Percentiles rank a stretch among this genome's conserved stretches.
phyloP scores from a whole-genome alignment of 1,140 invertebrate species.

The Prorops nasuta region DNA sequence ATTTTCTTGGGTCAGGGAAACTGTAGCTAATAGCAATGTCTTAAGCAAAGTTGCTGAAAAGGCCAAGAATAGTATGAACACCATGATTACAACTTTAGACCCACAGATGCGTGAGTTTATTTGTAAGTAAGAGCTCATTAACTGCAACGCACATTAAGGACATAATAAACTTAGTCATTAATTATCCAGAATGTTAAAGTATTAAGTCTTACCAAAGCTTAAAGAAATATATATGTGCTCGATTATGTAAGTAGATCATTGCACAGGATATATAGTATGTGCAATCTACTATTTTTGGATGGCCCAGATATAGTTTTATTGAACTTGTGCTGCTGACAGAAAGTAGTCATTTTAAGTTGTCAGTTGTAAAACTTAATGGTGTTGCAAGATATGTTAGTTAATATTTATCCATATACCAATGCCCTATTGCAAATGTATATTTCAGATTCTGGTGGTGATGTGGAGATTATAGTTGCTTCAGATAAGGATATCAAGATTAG shows the following conservation, averaged over 20 bases:
- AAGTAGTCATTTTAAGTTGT: background rate
- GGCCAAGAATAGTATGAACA: constrained; percentile 80
- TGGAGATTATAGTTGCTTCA: constrained; percentile 74
- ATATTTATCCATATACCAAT: constrained; percentile 16
- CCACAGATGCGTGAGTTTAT: constrained; percentile 88
- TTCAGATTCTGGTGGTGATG: constrained; percentile 76
- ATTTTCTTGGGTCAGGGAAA: constrained; percentile 58
- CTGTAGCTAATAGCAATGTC: constrained; percentile 51
- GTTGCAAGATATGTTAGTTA: constrained; percentile 23
- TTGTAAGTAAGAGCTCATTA: constrained; percentile 60
- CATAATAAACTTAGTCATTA: background rate
- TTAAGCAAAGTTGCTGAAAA: constrained; percentile 72
- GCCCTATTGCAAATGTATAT: constrained; percentile 33
- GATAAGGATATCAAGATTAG: constrained; percentile 76
- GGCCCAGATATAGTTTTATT: background rate
- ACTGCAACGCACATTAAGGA: background rate
- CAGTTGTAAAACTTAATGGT: background rate
- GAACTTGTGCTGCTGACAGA: background rate
- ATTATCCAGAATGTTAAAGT: no score
- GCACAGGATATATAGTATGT: background rate
- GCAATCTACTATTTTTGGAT: constrained; percentile 17
- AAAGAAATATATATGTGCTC: background rate
- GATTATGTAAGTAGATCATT: constrained; percentile 11
- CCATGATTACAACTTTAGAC: constrained; percentile 85
- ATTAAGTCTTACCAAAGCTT: no score